phyloP scores from a whole-genome alignment of 2,888 invertebrate species.

The Mesopsocus fuscifrons region DNA sequence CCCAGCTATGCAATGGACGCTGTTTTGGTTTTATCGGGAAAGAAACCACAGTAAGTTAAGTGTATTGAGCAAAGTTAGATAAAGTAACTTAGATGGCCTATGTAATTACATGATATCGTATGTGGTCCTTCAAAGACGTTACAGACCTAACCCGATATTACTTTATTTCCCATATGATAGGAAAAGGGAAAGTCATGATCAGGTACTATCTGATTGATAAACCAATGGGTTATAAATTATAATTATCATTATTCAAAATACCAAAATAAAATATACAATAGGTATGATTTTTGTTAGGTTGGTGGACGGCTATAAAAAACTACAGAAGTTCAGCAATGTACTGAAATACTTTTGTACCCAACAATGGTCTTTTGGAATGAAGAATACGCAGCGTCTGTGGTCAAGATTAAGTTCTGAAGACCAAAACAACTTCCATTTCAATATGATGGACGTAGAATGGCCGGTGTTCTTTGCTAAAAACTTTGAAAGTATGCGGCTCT shows the following conservation, averaged over 20 bases:
- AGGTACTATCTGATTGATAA: background rate
- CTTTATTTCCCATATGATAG: too few species aligned
- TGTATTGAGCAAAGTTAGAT: too few species aligned
- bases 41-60: slow-evolving; percentile 24
- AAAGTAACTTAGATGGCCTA: too few species aligned
- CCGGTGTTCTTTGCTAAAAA: slow-evolving; percentile 28
- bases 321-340: slow-evolving; percentile 27
- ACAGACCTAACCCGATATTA: too few species aligned
- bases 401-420: slow-evolving; percentile 19
- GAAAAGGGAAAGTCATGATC: background rate
- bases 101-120: too few species aligned
- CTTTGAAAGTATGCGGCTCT: slow-evolving; percentile 28
- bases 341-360: slow-evolving; percentile 30
- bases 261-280: too few species aligned
- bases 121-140: too few species aligned
- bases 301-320: slow-evolving; percentile 28
- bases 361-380: slow-evolving; percentile 26
- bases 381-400: slow-evolving; percentile 21
- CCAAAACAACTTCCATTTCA: slow-evolving; percentile 25
- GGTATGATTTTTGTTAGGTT: slow-evolving; percentile 26
- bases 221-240: slow-evolving; percentile 1
- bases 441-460: slow-evolving; percentile 28
- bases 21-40: slow-evolving; percentile 26
- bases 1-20: slow-evolving; percentile 33
- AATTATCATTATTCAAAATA: too few species aligned